Evolutionary conservation across 2,797 vertebrate species (phyloP).

Genomic region (Moxostoma hubbsi): DNA sequence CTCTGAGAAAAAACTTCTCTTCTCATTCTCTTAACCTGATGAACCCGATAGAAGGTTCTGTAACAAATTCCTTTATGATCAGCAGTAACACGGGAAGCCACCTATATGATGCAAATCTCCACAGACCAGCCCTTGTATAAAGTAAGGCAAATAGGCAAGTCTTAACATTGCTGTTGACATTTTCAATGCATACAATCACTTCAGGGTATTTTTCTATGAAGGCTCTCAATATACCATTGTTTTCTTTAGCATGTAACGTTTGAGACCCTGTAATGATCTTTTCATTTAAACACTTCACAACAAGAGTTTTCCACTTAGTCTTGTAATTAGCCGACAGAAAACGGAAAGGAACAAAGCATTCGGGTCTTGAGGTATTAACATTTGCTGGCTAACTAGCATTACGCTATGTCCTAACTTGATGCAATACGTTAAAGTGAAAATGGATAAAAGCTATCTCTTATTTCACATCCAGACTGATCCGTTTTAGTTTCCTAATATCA

Average conservation of each 20-base stretch:
- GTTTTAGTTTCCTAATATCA: too few species aligned
- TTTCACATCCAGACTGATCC: too few species aligned
- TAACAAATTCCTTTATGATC: conserved; percentile 21
- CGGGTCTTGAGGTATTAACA: conserved; percentile 9
- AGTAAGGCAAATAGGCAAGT: conserved; percentile 39
- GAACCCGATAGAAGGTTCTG: conserved; percentile 9
- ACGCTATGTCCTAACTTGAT: neutral
- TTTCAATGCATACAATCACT: neutral
- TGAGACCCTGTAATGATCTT: conserved; percentile 6
- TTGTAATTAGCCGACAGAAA: neutral
- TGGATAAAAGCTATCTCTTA: too few species aligned
- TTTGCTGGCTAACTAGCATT: conserved; percentile 5
- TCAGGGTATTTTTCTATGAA: neutral
- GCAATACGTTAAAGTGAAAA: neutral
- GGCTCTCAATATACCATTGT: conserved; percentile 11
- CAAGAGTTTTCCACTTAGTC: conserved; percentile 1
- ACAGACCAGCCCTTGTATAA: conserved; percentile 27
- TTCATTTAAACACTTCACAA: neutral
- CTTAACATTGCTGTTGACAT: conserved; percentile 17
- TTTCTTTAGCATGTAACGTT: conserved; percentile 11
- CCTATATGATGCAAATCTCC: conserved; percentile 24
- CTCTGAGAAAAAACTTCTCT: neutral
- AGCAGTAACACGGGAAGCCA: conserved; percentile 19
- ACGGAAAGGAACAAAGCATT: conserved; percentile 4
- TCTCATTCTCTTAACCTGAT: neutral